These are phyloP conservation scores for Poecilobothrus nobilitatus DNA, from an alignment of 2,888 invertebrate species.

Conservation along the genomic window DNA sequence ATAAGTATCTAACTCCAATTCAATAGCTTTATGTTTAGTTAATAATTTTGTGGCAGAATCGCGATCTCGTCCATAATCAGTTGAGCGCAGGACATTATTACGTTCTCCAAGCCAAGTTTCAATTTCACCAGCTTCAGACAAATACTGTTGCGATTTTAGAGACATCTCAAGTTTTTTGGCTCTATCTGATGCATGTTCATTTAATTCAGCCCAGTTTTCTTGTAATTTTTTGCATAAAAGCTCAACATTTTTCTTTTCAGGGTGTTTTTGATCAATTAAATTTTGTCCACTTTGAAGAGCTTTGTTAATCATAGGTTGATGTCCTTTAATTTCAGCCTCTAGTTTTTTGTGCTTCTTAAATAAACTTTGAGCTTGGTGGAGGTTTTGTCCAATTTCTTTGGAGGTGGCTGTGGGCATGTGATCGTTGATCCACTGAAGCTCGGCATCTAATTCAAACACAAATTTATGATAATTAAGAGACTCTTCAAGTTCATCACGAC, in stretches of 20 bases:
- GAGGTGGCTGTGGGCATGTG: conserved; percentile 73
- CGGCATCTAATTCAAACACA: conserved; percentile 83
- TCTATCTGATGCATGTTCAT: conserved; percentile 60
- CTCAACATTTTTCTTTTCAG: conserved; percentile 68
- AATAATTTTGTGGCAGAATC: conserved; percentile 86
- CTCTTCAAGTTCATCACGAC: conserved; percentile 74
- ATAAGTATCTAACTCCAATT: conserved; percentile 84
- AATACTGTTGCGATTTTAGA: conserved; percentile 82
- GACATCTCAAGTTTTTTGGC: conserved; percentile 74
- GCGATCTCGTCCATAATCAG: conserved; percentile 80
- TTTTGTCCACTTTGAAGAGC: conserved; percentile 69
- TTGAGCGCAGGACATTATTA: conserved; percentile 68
- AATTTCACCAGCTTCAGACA: conserved; percentile 83
- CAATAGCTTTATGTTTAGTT: conserved; percentile 90
- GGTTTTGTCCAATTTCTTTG: conserved; percentile 66
- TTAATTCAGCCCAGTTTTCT: conserved; percentile 65
- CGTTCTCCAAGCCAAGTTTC: conserved; percentile 90
- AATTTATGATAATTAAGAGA: conserved; percentile 78
- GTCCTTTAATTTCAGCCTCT: conserved; percentile 78
- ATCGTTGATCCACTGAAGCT: conserved; percentile 92
- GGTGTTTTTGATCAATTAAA: conserved; percentile 68
- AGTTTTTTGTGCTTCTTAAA: conserved; percentile 92
- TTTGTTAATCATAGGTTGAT: conserved; percentile 76
- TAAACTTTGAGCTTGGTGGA: conserved; percentile 85
- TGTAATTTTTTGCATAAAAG: conserved; percentile 64